These are phyloP conservation scores for Clarias gariepinus DNA, from an alignment of 2,113 vertebrate species.

Conservation along the genomic window DNA sequence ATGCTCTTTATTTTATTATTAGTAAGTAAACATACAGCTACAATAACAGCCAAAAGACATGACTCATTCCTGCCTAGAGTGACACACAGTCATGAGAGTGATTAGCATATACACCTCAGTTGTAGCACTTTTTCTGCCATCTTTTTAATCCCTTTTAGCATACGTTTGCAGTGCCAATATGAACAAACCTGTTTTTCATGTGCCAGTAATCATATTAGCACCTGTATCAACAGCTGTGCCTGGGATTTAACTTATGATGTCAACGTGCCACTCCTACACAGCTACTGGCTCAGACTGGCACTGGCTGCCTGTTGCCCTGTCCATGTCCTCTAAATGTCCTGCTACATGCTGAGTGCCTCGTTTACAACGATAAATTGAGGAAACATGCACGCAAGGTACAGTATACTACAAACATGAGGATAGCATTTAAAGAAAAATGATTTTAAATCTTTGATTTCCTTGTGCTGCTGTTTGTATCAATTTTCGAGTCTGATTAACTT, in stretches of 20 bases:
- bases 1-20: not conserved
- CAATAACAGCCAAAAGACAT: conserved; percentile 63
- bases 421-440: no score
- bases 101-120: conserved; percentile 15
- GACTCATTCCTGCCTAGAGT: conserved; percentile 65
- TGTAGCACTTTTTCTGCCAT: not conserved
- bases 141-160: conserved; percentile 56
- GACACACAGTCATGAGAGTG: conserved; percentile 18
- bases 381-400: no score
- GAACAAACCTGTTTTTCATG: conserved; percentile 67
- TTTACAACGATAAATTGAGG: conserved; percentile 37
- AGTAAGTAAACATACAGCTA: conserved; percentile 60
- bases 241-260: conserved; percentile 60
- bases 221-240: conserved; percentile 64
- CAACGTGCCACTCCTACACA: conserved; percentile 41
- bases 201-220: conserved; percentile 70
- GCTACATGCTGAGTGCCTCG: conserved; percentile 11
- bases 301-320: not conserved
- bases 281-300: not conserved
- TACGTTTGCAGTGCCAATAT: conserved; percentile 63
- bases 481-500: not conserved
- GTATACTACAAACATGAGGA: no score
- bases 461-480: no score
- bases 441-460: no score
- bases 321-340: conserved; percentile 27